Evolutionary conservation across 2,888 invertebrate genomes (phyloP).

Genomic region (Lepidocyrtinus sp.): DNA sequence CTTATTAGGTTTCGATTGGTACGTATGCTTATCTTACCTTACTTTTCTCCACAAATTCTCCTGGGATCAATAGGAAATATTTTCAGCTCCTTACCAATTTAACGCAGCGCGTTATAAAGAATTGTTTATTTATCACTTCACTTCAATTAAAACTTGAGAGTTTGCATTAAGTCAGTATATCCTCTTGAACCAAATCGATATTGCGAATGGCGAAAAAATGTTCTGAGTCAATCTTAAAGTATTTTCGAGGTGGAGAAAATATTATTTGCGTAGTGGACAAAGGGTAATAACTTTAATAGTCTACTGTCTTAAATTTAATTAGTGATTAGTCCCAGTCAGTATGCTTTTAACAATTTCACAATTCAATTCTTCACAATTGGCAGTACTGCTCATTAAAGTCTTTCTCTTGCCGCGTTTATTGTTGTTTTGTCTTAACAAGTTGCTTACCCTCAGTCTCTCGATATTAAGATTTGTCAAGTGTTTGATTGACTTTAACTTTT

Average conservation of each 20-base stretch:
- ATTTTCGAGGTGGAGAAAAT: not conserved
- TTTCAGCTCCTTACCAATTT: not conserved
- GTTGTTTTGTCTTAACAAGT: slow-evolving; percentile 29
- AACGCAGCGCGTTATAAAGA: too few relatives aligned
- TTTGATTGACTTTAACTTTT: slow-evolving; percentile 31
- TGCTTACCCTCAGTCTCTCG: slow-evolving; percentile 33
- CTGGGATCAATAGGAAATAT: not conserved
- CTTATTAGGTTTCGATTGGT: too few relatives aligned
- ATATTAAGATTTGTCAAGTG: slow-evolving; percentile 3
- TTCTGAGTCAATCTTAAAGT: not conserved
- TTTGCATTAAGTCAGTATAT: not conserved
- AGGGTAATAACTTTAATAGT: not conserved
- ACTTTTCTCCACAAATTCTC: not conserved
- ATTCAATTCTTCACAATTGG: slow-evolving; percentile 25
- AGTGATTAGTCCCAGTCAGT: slow-evolving; percentile 42
- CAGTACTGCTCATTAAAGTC: slow-evolving; percentile 25
- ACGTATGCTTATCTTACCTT: not conserved
- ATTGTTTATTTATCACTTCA: too few relatives aligned
- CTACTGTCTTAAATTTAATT: not conserved
- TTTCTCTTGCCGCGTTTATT: slow-evolving; percentile 55
- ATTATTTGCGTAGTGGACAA: not conserved
- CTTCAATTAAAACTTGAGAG: too few relatives aligned
- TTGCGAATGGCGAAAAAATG: not conserved
- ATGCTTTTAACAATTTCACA: slow-evolving; percentile 20
- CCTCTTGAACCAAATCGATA: not conserved